Conservation (phyloP, 2,113 vertebrate species). For the Alces alces region DNA sequence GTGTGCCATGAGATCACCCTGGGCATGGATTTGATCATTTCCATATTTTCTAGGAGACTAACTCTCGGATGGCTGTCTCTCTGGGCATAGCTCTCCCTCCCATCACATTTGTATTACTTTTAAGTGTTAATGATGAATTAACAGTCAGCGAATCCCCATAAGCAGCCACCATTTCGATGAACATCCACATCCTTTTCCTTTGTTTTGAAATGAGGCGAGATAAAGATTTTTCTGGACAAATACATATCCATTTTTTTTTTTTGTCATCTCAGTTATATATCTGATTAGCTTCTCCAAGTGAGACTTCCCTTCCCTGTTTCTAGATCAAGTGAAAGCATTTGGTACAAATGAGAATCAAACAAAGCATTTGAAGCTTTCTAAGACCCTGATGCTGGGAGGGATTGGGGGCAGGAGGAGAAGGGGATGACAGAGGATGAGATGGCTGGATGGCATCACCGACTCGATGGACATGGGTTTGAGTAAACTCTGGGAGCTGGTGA, state of each 20-base stretch:
- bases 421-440: too few species aligned
- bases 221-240: constrained; percentile 44
- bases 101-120: constrained; percentile 64
- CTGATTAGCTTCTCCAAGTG: not conserved
- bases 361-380: not conserved
- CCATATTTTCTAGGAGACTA: constrained; percentile 71
- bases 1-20: constrained; percentile 68
- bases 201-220: constrained; percentile 62
- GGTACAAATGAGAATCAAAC: constrained; percentile 26
- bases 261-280: constrained; percentile 32
- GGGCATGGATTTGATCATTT: constrained; percentile 73
- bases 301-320: not conserved
- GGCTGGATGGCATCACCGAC: too few species aligned
- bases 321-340: constrained; percentile 2
- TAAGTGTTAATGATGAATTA: constrained; percentile 68
- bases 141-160: constrained; percentile 16
- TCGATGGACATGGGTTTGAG: too few species aligned
- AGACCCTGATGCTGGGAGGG: too few species aligned
- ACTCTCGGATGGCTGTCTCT: constrained; percentile 51
- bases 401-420: too few species aligned
- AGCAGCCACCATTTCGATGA: constrained; percentile 53
- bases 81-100: constrained; percentile 51
- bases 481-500: too few species aligned
- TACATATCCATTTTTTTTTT: not conserved
- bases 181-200: constrained; percentile 62